These are phyloP conservation scores for Spisula subtruncata DNA, from an alignment of 2,888 invertebrate species.

Conservation along the genomic window DNA sequence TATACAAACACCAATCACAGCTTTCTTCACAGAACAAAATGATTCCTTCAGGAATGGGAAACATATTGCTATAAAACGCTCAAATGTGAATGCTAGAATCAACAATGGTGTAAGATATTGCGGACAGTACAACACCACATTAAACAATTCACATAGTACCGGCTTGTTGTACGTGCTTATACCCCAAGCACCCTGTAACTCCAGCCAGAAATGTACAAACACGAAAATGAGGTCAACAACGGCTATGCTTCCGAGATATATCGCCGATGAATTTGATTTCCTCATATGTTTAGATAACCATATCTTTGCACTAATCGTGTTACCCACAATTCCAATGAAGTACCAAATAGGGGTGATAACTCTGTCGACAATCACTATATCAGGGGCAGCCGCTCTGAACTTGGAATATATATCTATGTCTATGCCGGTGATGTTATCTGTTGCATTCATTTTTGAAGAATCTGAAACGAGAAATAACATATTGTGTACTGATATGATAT, in stretches of 20 bases:
- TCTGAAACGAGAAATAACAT: constrained; percentile 12
- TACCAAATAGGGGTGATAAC: constrained; percentile 86
- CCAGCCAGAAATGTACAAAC: constrained; percentile 83
- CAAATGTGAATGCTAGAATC: constrained; percentile 87
- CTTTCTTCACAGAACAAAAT: constrained; percentile 84
- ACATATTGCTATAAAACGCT: constrained; percentile 86
- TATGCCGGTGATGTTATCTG: not conserved
- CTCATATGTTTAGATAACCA: constrained; percentile 86
- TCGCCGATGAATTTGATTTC: constrained; percentile 86
- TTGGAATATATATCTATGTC: constrained; percentile 48
- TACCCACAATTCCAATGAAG: constrained; percentile 85
- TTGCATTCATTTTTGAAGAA: not conserved
- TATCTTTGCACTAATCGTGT: constrained; percentile 84
- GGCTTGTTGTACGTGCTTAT: constrained; percentile 78
- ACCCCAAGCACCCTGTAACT: constrained; percentile 86
- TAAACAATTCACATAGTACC: constrained; percentile 83
- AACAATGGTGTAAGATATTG: constrained; percentile 86
- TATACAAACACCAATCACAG: constrained; percentile 79
- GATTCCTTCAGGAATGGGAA: constrained; percentile 84
- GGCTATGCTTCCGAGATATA: constrained; percentile 86
- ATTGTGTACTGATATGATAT: not conserved
- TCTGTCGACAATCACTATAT: constrained; percentile 81
- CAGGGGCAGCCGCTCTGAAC: constrained; percentile 76
- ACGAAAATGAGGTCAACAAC: constrained; percentile 85
- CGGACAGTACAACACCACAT: constrained; percentile 79